Evolutionary conservation across 2,113 vertebrate species (phyloP).

Genomic region (Lepus americanus): DNA sequence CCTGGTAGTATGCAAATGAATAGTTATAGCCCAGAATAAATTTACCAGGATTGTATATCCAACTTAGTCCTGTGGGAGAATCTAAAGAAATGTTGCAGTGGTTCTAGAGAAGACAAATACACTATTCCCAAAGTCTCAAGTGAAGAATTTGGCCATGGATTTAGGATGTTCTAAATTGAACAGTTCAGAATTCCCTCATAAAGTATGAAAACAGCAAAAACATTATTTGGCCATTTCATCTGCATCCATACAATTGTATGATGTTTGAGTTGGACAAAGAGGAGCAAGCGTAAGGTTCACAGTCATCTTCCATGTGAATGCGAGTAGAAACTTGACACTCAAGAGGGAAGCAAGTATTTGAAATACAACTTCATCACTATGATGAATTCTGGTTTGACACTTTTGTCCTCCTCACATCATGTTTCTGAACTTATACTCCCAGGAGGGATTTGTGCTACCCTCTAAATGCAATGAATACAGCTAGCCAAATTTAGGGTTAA

Average conservation of each 20-base stretch:
- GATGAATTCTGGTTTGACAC: neutral
- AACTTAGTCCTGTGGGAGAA: neutral
- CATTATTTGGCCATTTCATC: neutral
- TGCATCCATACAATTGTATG: neutral
- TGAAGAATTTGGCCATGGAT: neutral
- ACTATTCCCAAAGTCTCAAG: neutral
- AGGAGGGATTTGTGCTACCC: neutral
- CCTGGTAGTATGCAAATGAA: neutral
- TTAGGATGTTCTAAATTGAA: conserved; percentile 5
- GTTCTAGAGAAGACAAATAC: neutral
- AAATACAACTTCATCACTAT: neutral
- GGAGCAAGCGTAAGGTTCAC: neutral
- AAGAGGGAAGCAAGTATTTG: neutral
- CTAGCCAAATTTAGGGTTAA: conserved; percentile 1
- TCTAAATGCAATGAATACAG: conserved; percentile 13
- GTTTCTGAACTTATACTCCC: conserved; percentile 14
- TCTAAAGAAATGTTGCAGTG: neutral
- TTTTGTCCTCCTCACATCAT: neutral
- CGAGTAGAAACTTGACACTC: neutral
- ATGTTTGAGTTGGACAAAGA: neutral
- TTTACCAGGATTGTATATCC: neutral
- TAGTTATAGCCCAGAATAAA: neutral
- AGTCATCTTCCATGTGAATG: neutral
- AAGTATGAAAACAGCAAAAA: neutral
- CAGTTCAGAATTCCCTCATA: conserved; percentile 33